Percentiles rank a stretch among this genome's conserved stretches.
phyloP scores from a whole-genome alignment of 1,140 invertebrate genomes.

The Hyphantria cunea region DNA sequence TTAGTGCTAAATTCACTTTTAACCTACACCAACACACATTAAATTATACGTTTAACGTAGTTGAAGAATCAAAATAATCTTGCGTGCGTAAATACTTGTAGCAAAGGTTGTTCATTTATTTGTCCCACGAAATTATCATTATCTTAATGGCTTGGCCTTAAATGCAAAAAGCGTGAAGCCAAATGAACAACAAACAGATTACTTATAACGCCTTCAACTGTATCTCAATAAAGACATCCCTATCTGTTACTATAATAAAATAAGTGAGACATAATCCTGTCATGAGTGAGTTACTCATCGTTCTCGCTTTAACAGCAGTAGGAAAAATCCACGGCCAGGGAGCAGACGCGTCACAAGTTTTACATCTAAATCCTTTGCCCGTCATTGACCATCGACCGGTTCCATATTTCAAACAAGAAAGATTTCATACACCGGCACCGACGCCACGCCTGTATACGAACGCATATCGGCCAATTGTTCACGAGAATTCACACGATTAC shows the following conservation, averaged over 20 bases:
- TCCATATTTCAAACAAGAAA: background rate
- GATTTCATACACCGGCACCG: constrained; percentile 2
- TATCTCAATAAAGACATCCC: constrained; percentile 38
- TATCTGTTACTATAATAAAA: background rate
- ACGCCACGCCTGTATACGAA: constrained; percentile 16
- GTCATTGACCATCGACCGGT: constrained; percentile 11
- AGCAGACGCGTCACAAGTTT: constrained; percentile 12
- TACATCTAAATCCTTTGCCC: background rate
- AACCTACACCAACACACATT: too few relatives aligned
- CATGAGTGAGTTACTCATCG: constrained; percentile 40
- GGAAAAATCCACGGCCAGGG: constrained; percentile 38
- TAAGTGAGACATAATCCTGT: constrained; percentile 4
- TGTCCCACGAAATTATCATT: constrained; percentile 40
- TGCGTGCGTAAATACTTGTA: background rate
- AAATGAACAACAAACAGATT: constrained; percentile 32
- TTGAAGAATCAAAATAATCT: background rate
- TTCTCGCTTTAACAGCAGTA: constrained; percentile 26
- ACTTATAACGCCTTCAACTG: constrained; percentile 42
- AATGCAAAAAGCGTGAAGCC: constrained; percentile 50
- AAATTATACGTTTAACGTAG: too few relatives aligned
- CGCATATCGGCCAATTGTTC: constrained; percentile 7
- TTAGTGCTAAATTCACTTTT: too few relatives aligned
- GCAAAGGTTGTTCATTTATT: constrained; percentile 22
- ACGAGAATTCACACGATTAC: background rate
- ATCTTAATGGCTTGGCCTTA: constrained; percentile 42